Evolutionary conservation across 2,888 invertebrate genomes (phyloP).

Genomic region (Megalurothrips usitatus): DNA sequence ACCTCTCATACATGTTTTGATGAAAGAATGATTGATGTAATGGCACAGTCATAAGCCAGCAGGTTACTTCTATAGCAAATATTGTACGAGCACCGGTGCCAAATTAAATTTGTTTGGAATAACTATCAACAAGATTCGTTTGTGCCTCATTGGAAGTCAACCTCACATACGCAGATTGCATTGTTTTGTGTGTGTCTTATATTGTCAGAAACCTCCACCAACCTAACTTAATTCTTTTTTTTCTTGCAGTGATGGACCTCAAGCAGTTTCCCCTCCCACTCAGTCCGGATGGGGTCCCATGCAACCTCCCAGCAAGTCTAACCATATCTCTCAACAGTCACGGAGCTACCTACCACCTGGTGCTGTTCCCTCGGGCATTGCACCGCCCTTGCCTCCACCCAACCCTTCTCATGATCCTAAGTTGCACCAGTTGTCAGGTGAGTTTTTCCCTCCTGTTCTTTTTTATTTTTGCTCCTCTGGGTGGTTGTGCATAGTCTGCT

Average conservation of each 20-base stretch:
- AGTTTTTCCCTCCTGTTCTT: neutral
- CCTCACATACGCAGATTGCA: neutral
- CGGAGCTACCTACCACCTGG: neutral
- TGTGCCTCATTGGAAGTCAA: neutral
- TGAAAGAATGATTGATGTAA: neutral
- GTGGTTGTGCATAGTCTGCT: neutral
- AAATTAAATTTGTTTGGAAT: neutral
- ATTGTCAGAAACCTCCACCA: too few relatives aligned
- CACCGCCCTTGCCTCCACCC: neutral
- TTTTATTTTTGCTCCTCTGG: neutral
- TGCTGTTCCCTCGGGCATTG: neutral
- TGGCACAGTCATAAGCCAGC: neutral
- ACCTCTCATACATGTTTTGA: neutral
- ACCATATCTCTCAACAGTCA: neutral
- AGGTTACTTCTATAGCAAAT: neutral
- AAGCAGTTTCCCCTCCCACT: neutral
- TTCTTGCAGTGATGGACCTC: neutral
- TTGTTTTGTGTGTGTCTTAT: neutral
- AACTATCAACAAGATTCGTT: neutral
- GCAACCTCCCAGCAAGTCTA: neutral
- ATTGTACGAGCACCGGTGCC: neutral
- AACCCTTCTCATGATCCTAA: conserved; percentile 20
- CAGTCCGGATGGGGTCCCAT: neutral
- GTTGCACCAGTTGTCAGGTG: neutral
- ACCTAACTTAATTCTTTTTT: neutral